Conservation (phyloP, 2,113 vertebrate genomes). For the Apodemus sylvaticus region DNA sequence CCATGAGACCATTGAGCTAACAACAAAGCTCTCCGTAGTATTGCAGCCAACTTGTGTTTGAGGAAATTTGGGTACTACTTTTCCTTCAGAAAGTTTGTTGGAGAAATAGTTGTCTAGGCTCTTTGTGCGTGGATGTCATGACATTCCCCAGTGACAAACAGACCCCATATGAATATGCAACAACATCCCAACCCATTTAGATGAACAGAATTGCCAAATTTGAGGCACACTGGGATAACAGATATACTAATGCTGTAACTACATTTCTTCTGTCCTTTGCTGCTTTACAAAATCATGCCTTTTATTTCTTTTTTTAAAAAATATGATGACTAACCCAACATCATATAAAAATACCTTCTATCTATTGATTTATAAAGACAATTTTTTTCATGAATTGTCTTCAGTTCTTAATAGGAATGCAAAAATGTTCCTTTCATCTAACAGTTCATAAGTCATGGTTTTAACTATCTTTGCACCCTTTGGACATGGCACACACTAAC, state of each 20-base stretch:
- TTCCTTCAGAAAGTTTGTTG: neutral
- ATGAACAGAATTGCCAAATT: neutral
- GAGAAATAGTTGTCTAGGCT: neutral
- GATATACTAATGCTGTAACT: neutral
- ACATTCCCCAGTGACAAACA: neutral
- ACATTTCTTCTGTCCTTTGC: neutral
- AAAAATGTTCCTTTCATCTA: constrained; percentile 34
- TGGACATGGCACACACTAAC: neutral
- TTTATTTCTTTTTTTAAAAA: neutral
- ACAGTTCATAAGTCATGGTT: neutral
- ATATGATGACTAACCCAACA: neutral
- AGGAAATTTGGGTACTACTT: neutral
- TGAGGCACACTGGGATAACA: neutral
- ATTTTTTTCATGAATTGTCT: neutral
- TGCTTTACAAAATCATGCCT: neutral
- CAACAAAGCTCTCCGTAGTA: neutral
- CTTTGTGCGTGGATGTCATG: neutral
- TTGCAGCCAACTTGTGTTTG: neutral
- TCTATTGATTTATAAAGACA: neutral
- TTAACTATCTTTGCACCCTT: neutral
- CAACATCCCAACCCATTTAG: neutral
- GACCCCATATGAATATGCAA: neutral
- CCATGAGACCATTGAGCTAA: neutral
- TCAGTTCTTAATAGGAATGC: constrained; percentile 1
- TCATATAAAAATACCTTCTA: neutral